Evolutionary conservation across 2,113 vertebrate genomes (phyloP).

Genomic region (Chaetodon trifascialis): DNA sequence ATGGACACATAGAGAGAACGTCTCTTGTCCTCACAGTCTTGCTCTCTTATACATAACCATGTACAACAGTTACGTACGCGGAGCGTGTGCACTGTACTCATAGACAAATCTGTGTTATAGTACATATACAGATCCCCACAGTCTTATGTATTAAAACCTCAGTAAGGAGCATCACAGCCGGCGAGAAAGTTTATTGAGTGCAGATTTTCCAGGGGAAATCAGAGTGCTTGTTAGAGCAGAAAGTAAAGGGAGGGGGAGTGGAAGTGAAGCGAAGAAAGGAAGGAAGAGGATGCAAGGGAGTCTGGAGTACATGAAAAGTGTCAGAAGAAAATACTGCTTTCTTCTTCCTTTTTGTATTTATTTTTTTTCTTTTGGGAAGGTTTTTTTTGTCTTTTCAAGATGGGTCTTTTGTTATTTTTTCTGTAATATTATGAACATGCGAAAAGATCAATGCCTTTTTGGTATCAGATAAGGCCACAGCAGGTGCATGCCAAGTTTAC

Average conservation of each 20-base stretch:
- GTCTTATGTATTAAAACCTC: constrained; percentile 53
- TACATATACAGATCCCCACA: constrained; percentile 4
- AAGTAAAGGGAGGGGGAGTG: constrained; percentile 68
- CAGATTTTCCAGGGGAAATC: constrained; percentile 81
- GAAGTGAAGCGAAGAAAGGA: constrained; percentile 61
- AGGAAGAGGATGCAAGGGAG: constrained; percentile 69
- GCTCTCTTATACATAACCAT: neutral
- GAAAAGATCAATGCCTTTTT: constrained; percentile 17
- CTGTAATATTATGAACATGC: constrained; percentile 1
- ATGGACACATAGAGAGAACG: constrained; percentile 42
- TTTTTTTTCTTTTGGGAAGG: constrained; percentile 21
- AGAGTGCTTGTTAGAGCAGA: constrained; percentile 76
- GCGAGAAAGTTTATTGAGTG: constrained; percentile 68
- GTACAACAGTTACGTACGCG: neutral
- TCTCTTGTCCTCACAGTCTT: neutral
- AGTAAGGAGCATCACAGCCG: constrained; percentile 51
- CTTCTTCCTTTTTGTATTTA: constrained; percentile 47
- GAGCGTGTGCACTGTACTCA: constrained; percentile 8
- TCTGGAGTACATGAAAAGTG: constrained; percentile 68
- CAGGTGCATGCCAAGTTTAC: constrained; percentile 2
- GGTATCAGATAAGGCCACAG: neutral
- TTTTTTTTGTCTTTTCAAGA: constrained; percentile 24
- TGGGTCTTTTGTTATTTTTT: constrained; percentile 6
- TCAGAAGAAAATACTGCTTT: constrained; percentile 65
- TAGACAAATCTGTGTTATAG: neutral